phyloP scores from a whole-genome alignment of 2,888 invertebrate genomes.

The Helobdella robusta region DNA sequence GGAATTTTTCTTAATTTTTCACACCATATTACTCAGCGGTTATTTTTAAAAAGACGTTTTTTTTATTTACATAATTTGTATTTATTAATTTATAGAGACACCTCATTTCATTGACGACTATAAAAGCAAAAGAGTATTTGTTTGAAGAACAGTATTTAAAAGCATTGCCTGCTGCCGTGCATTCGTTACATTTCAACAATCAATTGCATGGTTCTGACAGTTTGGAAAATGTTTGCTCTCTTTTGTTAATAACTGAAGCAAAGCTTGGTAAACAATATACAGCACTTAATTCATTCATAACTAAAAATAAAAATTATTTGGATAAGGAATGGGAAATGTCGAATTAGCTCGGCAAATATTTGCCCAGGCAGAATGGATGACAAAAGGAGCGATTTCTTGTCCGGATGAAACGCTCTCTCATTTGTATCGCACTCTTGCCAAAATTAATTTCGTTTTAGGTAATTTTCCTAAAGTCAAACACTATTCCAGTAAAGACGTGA shows the following conservation, averaged over 20 bases:
- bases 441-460: conserved; percentile 10
- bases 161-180: conserved; percentile 21
- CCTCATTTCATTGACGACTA: conserved; percentile 15
- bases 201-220: conserved; percentile 13
- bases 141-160: not conserved
- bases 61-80: too few relatives aligned
- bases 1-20: not conserved
- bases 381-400: conserved; percentile 7
- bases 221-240: conserved; percentile 12
- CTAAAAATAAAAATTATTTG: not conserved
- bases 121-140: conserved; percentile 11
- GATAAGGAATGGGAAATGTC: conserved; percentile 7
- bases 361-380: conserved; percentile 19
- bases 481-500: conserved; percentile 18
- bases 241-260: conserved; percentile 20
- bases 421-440: conserved; percentile 15
- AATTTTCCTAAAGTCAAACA: conserved; percentile 2
- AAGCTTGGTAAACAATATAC: not conserved
- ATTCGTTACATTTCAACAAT: conserved; percentile 16
- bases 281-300: not conserved
- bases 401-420: conserved; percentile 15
- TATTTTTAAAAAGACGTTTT: not conserved
- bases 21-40: not conserved
- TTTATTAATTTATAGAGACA: conserved; percentile 8
- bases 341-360: conserved; percentile 17